Evolutionary conservation across 64 coral and sea anemone species (phyloP).

Genomic region (Cladopsammia gracilis): DNA sequence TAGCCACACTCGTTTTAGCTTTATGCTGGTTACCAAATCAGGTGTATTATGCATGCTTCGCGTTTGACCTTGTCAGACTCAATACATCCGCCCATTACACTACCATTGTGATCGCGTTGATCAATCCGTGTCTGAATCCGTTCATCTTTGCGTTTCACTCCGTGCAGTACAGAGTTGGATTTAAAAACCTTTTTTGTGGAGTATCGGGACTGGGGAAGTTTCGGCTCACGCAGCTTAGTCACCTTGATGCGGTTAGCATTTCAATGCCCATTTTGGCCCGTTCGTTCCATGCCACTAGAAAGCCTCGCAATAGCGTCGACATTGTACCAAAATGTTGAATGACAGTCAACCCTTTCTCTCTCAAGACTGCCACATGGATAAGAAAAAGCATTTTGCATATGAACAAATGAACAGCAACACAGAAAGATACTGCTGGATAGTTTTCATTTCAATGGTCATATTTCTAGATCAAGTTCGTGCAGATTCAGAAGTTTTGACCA

Average conservation of each 20-base stretch:
- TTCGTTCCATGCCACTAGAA: neutral
- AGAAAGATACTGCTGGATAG: too few relatives aligned
- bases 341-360: too few relatives aligned
- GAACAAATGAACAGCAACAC: too few relatives aligned
- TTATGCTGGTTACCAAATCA: slow-evolving; percentile 79
- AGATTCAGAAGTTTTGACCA: too few relatives aligned
- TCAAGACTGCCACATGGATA: too few relatives aligned
- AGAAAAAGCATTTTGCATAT: too few relatives aligned
- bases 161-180: slow-evolving; percentile 61
- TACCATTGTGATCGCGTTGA: slow-evolving; percentile 68
- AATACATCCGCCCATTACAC: slow-evolving; percentile 55
- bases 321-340: neutral
- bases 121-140: slow-evolving; percentile 75
- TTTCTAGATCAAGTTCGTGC: too few relatives aligned
- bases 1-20: slow-evolving; percentile 29
- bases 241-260: neutral
- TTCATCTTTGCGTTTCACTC: slow-evolving; percentile 86
- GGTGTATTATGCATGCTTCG: slow-evolving; percentile 65
- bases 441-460: too few relatives aligned
- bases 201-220: neutral
- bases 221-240: neutral
- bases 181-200: slow-evolving; percentile 45
- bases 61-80: slow-evolving; percentile 63
- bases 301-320: neutral
- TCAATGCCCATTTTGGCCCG: neutral